Percentiles rank a stretch among this genome's conserved stretches.
phyloP scores from a whole-genome alignment of 2,888 invertebrate genomes.

The Volucella inanis region DNA sequence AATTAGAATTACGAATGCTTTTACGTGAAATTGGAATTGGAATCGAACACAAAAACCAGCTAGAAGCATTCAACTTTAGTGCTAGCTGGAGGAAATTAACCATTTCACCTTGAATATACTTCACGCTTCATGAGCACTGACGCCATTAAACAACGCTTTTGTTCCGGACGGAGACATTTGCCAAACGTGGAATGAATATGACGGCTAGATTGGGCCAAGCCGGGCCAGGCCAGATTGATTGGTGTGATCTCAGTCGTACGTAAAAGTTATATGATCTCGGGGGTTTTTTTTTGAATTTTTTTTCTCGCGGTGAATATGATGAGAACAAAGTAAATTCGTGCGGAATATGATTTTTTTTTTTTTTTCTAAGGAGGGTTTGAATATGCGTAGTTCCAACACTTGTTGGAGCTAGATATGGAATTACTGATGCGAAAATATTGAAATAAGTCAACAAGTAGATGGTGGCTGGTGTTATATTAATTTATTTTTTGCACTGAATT shows the following conservation, averaged over 20 bases:
- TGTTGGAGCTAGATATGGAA: too few relatives aligned
- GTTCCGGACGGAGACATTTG: conserved; percentile 61
- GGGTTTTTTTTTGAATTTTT: conserved; percentile 2
- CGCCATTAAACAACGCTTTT: conserved; percentile 55
- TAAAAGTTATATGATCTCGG: conserved; percentile 34
- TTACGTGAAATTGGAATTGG: conserved; percentile 24
- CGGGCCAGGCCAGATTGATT: background rate
- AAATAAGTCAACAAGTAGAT: too few relatives aligned
- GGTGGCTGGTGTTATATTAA: too few relatives aligned
- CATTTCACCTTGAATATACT: conserved; percentile 72
- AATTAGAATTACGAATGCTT: conserved; percentile 38
- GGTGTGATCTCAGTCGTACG: conserved; percentile 54
- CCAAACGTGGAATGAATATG: conserved; percentile 52
- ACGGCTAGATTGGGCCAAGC: conserved; percentile 18
- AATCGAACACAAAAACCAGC: conserved; percentile 23
- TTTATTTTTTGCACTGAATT: too few relatives aligned
- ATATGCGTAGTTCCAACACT: conserved; percentile 30
- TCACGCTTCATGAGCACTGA: conserved; percentile 69
- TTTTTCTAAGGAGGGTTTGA: background rate
- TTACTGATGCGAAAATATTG: too few relatives aligned
- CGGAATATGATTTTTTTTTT: conserved; percentile 30
- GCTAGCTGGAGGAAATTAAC: conserved; percentile 58
- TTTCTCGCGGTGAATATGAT: conserved; percentile 44
- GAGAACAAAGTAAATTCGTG: conserved; percentile 16
- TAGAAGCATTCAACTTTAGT: conserved; percentile 57